Percentiles rank a stretch among this genome's conserved stretches.
These are phyloP conservation scores for Stictocephala bisonia DNA, from an alignment of 2,888 invertebrate genomes.

Conservation along the genomic window DNA sequence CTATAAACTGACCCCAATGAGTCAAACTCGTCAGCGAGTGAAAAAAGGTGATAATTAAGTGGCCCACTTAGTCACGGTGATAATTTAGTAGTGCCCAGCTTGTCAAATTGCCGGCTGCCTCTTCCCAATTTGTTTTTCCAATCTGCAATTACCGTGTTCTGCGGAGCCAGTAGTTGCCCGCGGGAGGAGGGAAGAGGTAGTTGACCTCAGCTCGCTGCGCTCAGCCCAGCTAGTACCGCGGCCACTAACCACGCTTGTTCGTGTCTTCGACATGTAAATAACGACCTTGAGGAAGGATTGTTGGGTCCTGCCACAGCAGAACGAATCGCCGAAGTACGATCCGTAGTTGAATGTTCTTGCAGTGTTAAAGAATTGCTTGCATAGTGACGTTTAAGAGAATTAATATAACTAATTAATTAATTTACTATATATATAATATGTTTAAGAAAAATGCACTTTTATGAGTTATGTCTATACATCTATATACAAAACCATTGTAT, in stretches of 20 bases:
- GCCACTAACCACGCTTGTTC: slow-evolving; percentile 38
- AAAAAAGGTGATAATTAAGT: slow-evolving; percentile 35
- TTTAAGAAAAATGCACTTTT: too few species aligned
- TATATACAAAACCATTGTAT: too few species aligned
- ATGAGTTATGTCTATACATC: too few species aligned
- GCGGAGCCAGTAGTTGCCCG: neutral
- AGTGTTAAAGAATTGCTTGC: too few species aligned
- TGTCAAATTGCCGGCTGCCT: slow-evolving; percentile 31
- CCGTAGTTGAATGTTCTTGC: too few species aligned
- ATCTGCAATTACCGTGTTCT: slow-evolving; percentile 27
- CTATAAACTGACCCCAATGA: too few species aligned
- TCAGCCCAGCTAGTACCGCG: slow-evolving; percentile 22
- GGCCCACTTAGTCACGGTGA: slow-evolving; percentile 19
- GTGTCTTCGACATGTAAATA: slow-evolving; percentile 34
- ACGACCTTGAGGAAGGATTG: slow-evolving; percentile 6
- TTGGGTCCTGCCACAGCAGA: slow-evolving; percentile 16
- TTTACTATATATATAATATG: too few species aligned
- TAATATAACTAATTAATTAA: too few species aligned
- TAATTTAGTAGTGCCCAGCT: neutral
- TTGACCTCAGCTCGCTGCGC: slow-evolving; percentile 23
- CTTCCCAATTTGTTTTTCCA: slow-evolving; percentile 41
- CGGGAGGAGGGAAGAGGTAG: slow-evolving; percentile 1
- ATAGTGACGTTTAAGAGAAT: too few species aligned
- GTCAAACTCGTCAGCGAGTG: too few species aligned
- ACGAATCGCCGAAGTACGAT: neutral